Evolutionary conservation across 2,797 vertebrate species (phyloP).

Genomic region (Anomalospiza imberbis): DNA sequence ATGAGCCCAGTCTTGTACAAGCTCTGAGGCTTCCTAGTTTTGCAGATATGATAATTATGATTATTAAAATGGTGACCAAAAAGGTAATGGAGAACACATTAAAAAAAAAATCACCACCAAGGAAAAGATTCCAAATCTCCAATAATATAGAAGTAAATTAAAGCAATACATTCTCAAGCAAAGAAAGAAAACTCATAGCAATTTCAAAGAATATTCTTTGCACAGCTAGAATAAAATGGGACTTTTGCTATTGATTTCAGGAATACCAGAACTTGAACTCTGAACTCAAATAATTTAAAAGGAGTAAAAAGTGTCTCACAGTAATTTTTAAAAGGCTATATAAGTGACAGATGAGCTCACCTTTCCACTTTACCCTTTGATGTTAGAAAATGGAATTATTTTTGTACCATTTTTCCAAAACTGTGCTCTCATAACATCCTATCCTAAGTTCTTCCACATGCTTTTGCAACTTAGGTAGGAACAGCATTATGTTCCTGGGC

Average conservation of each 20-base stretch:
- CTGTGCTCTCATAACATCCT: not conserved
- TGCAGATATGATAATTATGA: not conserved
- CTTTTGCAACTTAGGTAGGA: not conserved
- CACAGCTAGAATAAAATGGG: slow-evolving; percentile 2
- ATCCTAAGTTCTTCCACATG: not conserved
- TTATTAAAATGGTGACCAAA: not conserved
- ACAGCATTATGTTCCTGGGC: not conserved
- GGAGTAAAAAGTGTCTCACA: slow-evolving; percentile 1
- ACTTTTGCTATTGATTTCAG: slow-evolving; percentile 22
- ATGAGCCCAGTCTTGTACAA: not conserved
- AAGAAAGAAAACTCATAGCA: not conserved
- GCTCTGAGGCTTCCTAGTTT: not conserved
- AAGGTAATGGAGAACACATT: not conserved
- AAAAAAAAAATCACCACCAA: not conserved
- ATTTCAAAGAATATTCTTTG: slow-evolving; percentile 8
- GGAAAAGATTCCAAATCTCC: not conserved
- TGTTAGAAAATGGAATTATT: not conserved
- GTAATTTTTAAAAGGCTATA: slow-evolving; percentile 34
- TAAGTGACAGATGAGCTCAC: slow-evolving; percentile 25
- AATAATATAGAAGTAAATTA: not conserved
- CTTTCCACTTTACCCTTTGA: not conserved
- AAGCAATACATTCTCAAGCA: not conserved
- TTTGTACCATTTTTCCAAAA: not conserved
- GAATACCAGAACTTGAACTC: slow-evolving; percentile 25
- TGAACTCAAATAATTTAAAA: slow-evolving; percentile 47